phyloP scores from a whole-genome alignment of 92 coral and sea anemone species.

The Phenganax marumi region DNA sequence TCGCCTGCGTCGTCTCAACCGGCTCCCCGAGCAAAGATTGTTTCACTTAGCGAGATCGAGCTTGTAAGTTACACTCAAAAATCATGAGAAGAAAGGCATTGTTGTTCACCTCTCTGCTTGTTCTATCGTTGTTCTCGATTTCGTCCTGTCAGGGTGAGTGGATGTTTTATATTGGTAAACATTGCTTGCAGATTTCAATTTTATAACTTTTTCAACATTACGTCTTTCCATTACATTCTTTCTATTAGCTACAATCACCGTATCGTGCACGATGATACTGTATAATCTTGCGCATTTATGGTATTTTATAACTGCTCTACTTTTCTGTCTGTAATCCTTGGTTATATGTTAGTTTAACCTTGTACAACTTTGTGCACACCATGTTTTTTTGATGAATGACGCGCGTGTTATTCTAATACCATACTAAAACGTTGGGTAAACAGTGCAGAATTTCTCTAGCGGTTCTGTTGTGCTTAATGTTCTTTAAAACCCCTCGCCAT shows the following conservation, averaged over 20 bases:
- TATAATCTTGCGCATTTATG: too few species aligned
- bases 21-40: background rate
- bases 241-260: background rate
- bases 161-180: background rate
- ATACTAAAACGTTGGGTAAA: background rate
- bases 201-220: too few species aligned
- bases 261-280: background rate
- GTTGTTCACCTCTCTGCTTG: conserved; percentile 43
- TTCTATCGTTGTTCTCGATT: conserved; percentile 35
- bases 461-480: background rate
- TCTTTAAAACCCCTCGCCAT: background rate
- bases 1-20: background rate
- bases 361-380: background rate
- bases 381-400: background rate
- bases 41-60: background rate
- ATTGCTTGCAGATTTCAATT: background rate
- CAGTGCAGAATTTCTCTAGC: background rate
- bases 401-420: background rate
- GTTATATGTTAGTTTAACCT: background rate
- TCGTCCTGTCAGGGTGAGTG: conserved; percentile 40
- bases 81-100: conserved; percentile 48
- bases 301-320: background rate
- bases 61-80: conserved; percentile 1
- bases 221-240: too few species aligned
- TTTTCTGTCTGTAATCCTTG: background rate